Percentiles rank a stretch among this genome's conserved stretches.
Conservation (phyloP, 2,888 invertebrate genomes). For the Scaptodrosophila latifasciaeformis region DNA sequence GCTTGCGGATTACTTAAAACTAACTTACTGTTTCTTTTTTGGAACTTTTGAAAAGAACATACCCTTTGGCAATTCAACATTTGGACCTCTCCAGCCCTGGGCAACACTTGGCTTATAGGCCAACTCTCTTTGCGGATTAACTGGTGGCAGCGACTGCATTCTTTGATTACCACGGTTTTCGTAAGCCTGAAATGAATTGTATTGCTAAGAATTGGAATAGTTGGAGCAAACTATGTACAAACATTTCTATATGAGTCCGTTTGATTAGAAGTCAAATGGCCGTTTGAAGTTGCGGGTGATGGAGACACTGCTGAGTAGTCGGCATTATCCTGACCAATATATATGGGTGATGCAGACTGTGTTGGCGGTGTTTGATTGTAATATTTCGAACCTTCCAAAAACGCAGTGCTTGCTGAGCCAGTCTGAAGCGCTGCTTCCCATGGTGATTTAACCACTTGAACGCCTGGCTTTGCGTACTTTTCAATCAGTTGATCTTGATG, state of each 20-base stretch:
- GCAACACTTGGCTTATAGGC: conserved; percentile 74
- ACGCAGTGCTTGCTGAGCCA: conserved; percentile 83
- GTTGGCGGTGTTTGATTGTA: conserved; percentile 22
- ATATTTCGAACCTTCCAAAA: conserved; percentile 75
- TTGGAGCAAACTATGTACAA: not conserved
- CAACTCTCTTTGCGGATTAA: conserved; percentile 68
- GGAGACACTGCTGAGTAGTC: not conserved
- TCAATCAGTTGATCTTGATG: conserved; percentile 81
- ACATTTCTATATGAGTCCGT: conserved; percentile 26
- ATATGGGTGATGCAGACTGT: conserved; percentile 14
- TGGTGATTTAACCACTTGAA: conserved; percentile 81
- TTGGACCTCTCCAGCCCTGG: conserved; percentile 75
- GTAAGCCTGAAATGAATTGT: conserved; percentile 8
- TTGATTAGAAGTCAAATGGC: not conserved
- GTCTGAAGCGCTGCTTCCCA: conserved; percentile 84
- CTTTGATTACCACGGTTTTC: conserved; percentile 3
- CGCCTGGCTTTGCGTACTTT: conserved; percentile 76
- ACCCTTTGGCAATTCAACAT: conserved; percentile 72
- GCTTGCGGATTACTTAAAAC: no score
- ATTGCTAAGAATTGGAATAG: no score
- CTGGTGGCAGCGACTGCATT: conserved; percentile 9
- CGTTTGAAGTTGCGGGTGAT: not conserved
- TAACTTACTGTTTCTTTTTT: not conserved
- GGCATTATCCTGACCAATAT: not conserved
- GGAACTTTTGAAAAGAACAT: conserved; percentile 11